Evolutionary conservation across 2,888 invertebrate genomes (phyloP).

Genomic region (Meandrusa payeni): DNA sequence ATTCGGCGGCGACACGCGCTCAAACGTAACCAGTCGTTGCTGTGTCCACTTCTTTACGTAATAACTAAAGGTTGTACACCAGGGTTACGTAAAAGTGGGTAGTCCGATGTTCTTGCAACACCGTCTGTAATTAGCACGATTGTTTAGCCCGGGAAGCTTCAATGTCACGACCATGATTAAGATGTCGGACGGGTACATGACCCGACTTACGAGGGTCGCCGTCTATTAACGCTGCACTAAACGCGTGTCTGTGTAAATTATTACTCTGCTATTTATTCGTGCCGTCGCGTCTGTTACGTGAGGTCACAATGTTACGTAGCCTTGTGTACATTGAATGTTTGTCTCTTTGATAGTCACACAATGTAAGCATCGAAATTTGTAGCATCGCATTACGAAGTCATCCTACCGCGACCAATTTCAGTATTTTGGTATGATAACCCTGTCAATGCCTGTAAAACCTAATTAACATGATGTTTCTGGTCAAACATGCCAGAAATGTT

Average conservation of each 20-base stretch:
- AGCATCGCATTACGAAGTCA: no score
- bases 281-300: conserved; percentile 33
- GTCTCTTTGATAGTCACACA: conserved; percentile 1
- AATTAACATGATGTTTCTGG: no score
- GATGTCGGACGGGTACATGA: conserved; percentile 49
- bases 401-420: no score
- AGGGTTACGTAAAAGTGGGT: conserved; percentile 49
- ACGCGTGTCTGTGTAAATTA: conserved; percentile 35
- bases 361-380: background rate
- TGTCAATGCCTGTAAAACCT: no score
- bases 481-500: no score
- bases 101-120: conserved; percentile 37
- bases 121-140: conserved; percentile 46
- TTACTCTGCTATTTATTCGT: conserved; percentile 35
- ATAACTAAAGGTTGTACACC: conserved; percentile 46
- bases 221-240: conserved; percentile 36
- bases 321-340: conserved; percentile 28
- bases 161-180: conserved; percentile 68
- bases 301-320: conserved; percentile 37
- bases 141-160: conserved; percentile 45
- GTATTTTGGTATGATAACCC: no score
- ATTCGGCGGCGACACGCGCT: conserved; percentile 1
- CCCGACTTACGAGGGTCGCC: conserved; percentile 47
- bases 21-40: background rate
- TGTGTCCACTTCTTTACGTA: conserved; percentile 26